Conservation (phyloP, 2,888 invertebrate genomes). For the Ceriagrion tenellum region DNA sequence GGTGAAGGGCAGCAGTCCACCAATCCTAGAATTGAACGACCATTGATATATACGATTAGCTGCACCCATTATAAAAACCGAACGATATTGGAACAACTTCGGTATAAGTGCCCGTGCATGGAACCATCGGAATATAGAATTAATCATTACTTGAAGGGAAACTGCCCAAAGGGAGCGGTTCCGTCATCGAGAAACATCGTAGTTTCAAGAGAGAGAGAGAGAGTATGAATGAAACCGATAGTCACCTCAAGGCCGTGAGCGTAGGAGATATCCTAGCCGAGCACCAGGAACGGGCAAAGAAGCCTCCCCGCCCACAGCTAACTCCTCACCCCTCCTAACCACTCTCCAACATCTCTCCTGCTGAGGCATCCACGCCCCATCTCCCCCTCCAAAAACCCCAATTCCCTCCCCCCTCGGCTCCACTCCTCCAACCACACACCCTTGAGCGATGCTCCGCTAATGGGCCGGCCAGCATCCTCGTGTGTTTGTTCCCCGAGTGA, state of each 20-base stretch:
- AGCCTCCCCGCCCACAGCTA: neutral
- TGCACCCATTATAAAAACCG: too few relatives aligned
- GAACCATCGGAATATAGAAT: too few relatives aligned
- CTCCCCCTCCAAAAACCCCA: neutral
- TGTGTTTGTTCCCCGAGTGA: neutral
- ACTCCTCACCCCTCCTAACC: neutral
- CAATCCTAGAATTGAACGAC: too few relatives aligned
- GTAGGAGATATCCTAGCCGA: neutral
- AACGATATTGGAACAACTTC: too few relatives aligned
- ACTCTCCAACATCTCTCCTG: neutral
- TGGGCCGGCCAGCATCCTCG: slow-evolving; percentile 16
- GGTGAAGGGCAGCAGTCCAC: too few relatives aligned
- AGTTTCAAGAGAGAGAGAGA: too few relatives aligned
- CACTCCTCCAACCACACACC: neutral
- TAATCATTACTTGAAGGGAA: too few relatives aligned
- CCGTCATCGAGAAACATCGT: too few relatives aligned
- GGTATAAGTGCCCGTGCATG: too few relatives aligned
- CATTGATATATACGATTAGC: too few relatives aligned
- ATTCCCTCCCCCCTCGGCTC: neutral
- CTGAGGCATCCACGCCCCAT: neutral
- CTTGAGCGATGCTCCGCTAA: neutral
- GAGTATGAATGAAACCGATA: neutral
- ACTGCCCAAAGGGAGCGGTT: too few relatives aligned
- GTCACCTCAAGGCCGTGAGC: neutral
- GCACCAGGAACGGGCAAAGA: neutral